Evolutionary conservation across 2,888 invertebrate species (phyloP), one percentile per base, ranked within the genome.

Genomic region (Falcaria lacertinaria): DNA sequence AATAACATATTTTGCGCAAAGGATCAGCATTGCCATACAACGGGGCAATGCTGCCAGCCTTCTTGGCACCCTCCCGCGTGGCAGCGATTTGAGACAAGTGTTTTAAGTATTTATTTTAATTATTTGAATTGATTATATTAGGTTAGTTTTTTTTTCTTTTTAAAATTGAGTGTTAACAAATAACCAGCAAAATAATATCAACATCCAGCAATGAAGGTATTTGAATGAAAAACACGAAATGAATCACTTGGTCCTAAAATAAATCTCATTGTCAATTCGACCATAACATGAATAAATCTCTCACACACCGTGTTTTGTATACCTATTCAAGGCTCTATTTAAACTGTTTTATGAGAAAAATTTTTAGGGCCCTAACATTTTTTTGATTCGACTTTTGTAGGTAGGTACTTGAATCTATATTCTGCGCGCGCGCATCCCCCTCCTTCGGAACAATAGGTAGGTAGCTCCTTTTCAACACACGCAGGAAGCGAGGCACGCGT

Each of bases 401-500:
- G 59, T 64, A 66, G 61, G 60, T 62, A 54, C 15, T 49, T 48
- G 44, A 44, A 72, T 83, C 66, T 51, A 64, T 78, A 88, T 87
- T 75, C 87, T 45, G 47, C 50, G 67, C 88, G 82, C 86, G 80
- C 49, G 58, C 78, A 81, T 82, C 84, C 85, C 28, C 86, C 80
- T 79, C 83, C 72, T 60, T 67, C 56, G 62, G 66, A 79, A 88
- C 87, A 88, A 88, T 88, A 65, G 87, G 73, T 70, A 72, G 82
- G 80, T 80, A 81, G 81, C 80, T 79, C 77, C 72, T 85, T 87
- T 88, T 84, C 69, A 82, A 65, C 75, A 81, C 22, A 14, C 37
- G 22, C 87, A 86, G 87, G 87, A 87, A 87, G 76, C 83, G 71
- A 51, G 71, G 85, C 60, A 88, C 88, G 88, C 87, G 86, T 69